These are phyloP conservation scores for Trogon melanurus DNA, from an alignment of 2,113 vertebrate genomes.

Conservation along the genomic window DNA sequence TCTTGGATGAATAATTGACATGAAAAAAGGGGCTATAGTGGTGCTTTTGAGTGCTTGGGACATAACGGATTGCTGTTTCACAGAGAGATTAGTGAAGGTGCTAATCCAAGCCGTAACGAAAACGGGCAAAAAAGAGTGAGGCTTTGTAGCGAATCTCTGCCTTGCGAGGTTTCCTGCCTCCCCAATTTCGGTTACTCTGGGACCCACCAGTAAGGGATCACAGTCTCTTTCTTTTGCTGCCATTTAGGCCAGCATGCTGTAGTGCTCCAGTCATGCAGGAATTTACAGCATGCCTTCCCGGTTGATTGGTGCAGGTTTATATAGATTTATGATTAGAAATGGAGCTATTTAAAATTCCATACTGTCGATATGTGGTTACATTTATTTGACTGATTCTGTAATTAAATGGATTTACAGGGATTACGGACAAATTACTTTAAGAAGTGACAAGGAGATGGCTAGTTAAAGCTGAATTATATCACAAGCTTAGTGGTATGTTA, in stretches of 20 bases:
- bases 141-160: background rate
- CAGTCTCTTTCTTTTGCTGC: background rate
- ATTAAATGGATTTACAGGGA: conserved; percentile 23
- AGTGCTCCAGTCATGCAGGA: background rate
- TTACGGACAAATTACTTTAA: conserved; percentile 2
- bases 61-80: background rate
- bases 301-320: background rate
- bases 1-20: conserved; percentile 8
- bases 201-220: background rate
- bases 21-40: background rate
- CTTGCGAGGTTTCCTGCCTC: background rate
- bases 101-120: background rate
- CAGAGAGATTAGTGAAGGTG: background rate
- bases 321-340: background rate
- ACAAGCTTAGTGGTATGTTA: background rate
- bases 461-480: conserved; percentile 24
- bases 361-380: background rate
- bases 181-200: background rate
- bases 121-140: background rate
- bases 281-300: background rate
- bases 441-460: background rate
- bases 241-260: background rate
- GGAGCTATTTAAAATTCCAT: background rate
- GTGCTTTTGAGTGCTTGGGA: background rate
- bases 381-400: conserved; percentile 29